Base-by-base conservation (phyloP, 1,140 invertebrate species). In the Luehdorfia chinensis region DNA sequence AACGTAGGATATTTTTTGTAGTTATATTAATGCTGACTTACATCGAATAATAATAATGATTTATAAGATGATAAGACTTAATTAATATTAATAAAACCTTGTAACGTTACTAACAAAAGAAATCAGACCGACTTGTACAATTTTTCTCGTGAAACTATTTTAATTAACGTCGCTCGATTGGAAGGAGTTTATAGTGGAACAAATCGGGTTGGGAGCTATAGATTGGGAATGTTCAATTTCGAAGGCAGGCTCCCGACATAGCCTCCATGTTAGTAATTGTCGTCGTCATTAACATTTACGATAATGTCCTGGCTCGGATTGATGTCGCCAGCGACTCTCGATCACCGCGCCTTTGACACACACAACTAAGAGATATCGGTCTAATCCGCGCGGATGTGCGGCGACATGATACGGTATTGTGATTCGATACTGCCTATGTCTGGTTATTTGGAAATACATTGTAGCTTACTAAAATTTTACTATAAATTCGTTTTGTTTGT, bases 231-330 rank as follows among this genome's bases (percentile, higher is more conserved):
- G 74, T 76, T 73, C 75, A 68, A 75, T 80, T 76, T 67, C 50
- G 63, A 59, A 53, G 63, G 58, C 55, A 33, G 58, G 43, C 65
- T 74, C 64, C 58, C 56, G 67, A 74, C 66, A 72, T 65, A 72
- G 77, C 66, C 77, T 57, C 50, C 59, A 61, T 61, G 65, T 63
- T 55, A 54, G 72, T 83, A 83, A 85, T 83, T 78, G 78, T 76
- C 68, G 61, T 68, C 55, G 64, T 69, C 78, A 81, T 85, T 83
- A 85, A 81, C 75, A 74, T 85, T 85, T 80, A 85, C 76, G 78
- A 77, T 75, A 81, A 80, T 79, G 69, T 66, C 70, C 65, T 50
- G 49, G 64, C 66, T 71, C 64, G 68, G 71, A 80, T 83, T 83
- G 78, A 84, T 70, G 70, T 50, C 53, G 47, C 30, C 30, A n/a